phyloP scores from a whole-genome alignment of 2,113 vertebrate genomes.

The Saguinus imperator region DNA sequence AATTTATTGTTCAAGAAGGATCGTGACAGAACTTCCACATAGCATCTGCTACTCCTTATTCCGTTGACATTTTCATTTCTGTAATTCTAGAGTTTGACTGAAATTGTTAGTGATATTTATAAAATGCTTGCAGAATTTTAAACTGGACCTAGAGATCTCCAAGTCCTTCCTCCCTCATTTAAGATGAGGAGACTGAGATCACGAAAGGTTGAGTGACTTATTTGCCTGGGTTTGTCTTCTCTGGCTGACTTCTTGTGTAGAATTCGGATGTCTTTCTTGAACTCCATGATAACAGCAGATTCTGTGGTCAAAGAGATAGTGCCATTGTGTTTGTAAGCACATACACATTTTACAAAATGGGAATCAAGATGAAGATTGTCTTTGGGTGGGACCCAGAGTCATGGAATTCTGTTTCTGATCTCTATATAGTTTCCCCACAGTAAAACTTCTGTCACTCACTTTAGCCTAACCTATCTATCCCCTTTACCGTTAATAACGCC shows the following conservation, averaged over 20 bases:
- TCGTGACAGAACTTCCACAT: conserved; percentile 45
- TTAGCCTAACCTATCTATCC: background rate
- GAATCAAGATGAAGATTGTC: background rate
- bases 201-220: conserved; percentile 49
- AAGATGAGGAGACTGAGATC: conserved; percentile 49
- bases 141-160: conserved; percentile 63
- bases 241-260: background rate
- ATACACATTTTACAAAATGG: background rate
- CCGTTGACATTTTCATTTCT: conserved; percentile 62
- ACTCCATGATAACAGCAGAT: background rate
- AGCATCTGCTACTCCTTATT: conserved; percentile 69
- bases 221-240: background rate
- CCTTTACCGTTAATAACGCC: background rate
- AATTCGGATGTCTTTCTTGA: conserved; percentile 35
- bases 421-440: background rate
- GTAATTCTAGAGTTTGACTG: conserved; percentile 60
- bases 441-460: background rate
- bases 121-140: conserved; percentile 61
- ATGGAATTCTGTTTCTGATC: background rate
- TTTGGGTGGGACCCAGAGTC: background rate
- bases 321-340: background rate
- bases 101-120: conserved; percentile 66
- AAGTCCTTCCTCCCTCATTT: conserved; percentile 29
- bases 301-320: background rate
- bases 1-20: conserved; percentile 57